phyloP scores from a whole-genome alignment of 2,888 invertebrate genomes.

The Ctenicera cuprea region DNA sequence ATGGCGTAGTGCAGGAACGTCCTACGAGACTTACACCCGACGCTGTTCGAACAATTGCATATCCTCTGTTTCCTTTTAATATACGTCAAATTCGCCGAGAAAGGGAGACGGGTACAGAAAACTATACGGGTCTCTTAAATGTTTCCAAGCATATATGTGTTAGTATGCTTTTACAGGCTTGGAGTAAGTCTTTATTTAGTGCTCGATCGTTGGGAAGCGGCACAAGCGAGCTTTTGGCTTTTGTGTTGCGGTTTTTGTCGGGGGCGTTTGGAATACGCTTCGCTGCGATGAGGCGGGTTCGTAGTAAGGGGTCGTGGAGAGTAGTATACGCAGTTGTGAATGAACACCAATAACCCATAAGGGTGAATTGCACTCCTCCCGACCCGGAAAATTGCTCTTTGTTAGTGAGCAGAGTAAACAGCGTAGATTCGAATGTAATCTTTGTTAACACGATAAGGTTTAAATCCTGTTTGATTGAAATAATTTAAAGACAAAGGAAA shows the following conservation, averaged over 20 bases:
- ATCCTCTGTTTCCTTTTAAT: constrained; percentile 56
- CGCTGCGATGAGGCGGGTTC: constrained; percentile 43
- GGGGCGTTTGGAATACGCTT: constrained; percentile 45
- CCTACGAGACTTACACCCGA: constrained; percentile 41
- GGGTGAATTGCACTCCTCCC: constrained; percentile 45
- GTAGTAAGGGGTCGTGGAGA: constrained; percentile 58
- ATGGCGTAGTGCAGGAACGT: constrained; percentile 57
- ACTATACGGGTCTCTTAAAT: constrained; percentile 51
- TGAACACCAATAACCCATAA: constrained; percentile 56
- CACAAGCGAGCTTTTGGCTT: constrained; percentile 47
- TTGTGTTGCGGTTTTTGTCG: constrained; percentile 52
- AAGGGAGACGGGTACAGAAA: constrained; percentile 50
- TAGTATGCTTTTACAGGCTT: constrained; percentile 66
- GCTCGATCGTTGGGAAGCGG: constrained; percentile 56
- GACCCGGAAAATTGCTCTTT: constrained; percentile 47
- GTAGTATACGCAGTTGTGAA: constrained; percentile 63
- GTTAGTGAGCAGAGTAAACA: constrained; percentile 31
- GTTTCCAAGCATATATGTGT: constrained; percentile 62
- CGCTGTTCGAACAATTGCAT: constrained; percentile 55
- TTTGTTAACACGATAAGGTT: constrained; percentile 8
- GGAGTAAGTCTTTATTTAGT: constrained; percentile 58
- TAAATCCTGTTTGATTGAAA: neutral
- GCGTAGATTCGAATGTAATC: constrained; percentile 17
- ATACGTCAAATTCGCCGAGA: constrained; percentile 16
- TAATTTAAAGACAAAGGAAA: neutral